A percentile compares a stretch with the other conserved stretches of the same genome.
Evolutionary conservation across 2,113 vertebrate genomes (phyloP).

Genomic region (Columba janthina): DNA sequence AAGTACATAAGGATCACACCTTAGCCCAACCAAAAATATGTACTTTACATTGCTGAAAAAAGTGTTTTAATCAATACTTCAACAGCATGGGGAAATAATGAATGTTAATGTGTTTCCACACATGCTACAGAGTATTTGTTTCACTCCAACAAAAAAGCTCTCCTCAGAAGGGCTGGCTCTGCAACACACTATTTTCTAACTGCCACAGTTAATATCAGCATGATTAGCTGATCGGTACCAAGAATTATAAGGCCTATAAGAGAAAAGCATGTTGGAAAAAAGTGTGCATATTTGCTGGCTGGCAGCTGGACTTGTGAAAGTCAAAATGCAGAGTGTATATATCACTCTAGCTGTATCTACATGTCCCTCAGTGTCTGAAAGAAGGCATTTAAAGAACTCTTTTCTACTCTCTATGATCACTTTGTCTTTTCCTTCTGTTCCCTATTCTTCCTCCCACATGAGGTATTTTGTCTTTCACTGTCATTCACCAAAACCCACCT

Average conservation of each 20-base stretch:
- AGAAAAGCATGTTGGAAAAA: background rate
- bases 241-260: background rate
- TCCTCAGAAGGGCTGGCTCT: background rate
- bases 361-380: background rate
- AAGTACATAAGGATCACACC: background rate
- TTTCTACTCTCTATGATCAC: background rate
- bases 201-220: background rate
- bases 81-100: background rate
- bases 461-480: background rate
- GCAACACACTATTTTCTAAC: background rate
- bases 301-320: background rate
- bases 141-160: background rate
- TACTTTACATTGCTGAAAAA: background rate
- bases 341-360: background rate
- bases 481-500: background rate
- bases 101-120: background rate
- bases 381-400: background rate
- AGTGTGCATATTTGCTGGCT: background rate
- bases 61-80: background rate
- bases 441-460: background rate
- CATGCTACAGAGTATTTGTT: background rate
- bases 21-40: background rate
- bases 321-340: background rate
- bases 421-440: background rate
- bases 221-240: background rate